These are phyloP conservation scores for Bambusicola thoracicus DNA, from an alignment of 2,113 vertebrate species.

Conservation along the genomic window DNA sequence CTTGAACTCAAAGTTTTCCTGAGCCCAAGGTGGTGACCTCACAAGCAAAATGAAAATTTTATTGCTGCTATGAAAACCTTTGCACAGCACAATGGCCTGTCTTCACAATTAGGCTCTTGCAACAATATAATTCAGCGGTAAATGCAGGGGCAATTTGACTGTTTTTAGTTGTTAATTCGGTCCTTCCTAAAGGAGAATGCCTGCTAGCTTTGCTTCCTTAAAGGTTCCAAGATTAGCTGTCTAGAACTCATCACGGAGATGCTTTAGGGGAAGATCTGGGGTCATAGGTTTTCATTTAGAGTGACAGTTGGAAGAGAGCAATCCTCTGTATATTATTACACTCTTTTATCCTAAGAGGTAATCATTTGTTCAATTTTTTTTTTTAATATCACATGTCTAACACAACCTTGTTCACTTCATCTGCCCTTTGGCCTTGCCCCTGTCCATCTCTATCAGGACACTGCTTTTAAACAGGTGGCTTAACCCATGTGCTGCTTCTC, in stretches of 20 bases:
- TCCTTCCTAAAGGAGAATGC: not conserved
- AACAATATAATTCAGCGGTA: not conserved
- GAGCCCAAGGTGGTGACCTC: not conserved
- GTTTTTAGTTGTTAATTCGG: not conserved
- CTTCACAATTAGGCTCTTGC: not conserved
- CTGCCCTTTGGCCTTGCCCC: not conserved
- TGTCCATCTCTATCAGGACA: not conserved
- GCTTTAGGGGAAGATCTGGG: not conserved
- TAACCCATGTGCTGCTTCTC: not conserved
- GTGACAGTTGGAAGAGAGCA: conserved; percentile 5
- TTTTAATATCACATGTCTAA: not conserved
- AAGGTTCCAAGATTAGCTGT: conserved; percentile 23
- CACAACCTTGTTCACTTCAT: not conserved
- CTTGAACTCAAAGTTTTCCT: conserved; percentile 3
- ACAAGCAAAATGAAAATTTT: not conserved
- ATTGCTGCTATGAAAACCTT: not conserved
- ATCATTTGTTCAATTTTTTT: not conserved
- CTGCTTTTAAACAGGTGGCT: not conserved
- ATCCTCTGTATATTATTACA: not conserved
- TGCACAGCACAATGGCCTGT: not conserved
- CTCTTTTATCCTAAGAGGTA: conserved; percentile 15
- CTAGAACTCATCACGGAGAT: not conserved
- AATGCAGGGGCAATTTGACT: not conserved
- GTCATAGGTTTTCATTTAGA: conserved; percentile 24
- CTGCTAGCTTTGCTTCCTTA: conserved; percentile 34